A percentile compares a stretch with the other conserved stretches of the same genome.
Evolutionary conservation across 2,797 vertebrate genomes (phyloP).

Genomic region (Neosilurus hyrtlii): DNA sequence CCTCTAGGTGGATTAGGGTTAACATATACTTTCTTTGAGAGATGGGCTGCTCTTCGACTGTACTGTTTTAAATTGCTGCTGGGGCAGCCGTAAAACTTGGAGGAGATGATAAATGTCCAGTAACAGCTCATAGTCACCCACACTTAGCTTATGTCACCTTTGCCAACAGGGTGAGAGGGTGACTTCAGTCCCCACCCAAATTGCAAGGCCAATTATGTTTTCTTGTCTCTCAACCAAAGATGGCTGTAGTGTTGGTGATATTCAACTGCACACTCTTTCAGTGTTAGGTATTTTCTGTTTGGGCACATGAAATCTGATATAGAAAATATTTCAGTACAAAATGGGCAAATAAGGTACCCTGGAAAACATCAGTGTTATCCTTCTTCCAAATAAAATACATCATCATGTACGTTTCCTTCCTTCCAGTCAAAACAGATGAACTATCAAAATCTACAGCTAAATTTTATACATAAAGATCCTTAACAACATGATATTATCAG

Average conservation of each 20-base stretch:
- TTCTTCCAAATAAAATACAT: not conserved
- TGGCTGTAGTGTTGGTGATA: not conserved
- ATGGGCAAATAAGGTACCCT: not conserved
- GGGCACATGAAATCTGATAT: not conserved
- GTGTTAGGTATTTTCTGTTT: not conserved
- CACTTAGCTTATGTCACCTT: constrained; percentile 23
- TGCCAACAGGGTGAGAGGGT: constrained; percentile 14
- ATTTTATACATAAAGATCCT: not conserved
- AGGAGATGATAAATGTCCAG: constrained; percentile 13
- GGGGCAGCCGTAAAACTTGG: constrained; percentile 7
- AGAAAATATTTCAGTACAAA: not conserved
- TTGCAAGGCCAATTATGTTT: constrained; percentile 24
- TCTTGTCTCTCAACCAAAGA: constrained; percentile 2
- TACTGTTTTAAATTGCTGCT: not conserved
- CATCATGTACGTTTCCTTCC: not conserved
- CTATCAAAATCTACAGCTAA: not conserved
- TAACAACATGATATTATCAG: not conserved
- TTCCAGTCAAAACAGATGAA: not conserved
- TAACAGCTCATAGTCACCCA: constrained; percentile 14
- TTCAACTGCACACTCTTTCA: not conserved
- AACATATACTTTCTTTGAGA: not conserved
- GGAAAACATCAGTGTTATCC: not conserved
- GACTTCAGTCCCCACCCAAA: constrained; percentile 18
- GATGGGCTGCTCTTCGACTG: not conserved
- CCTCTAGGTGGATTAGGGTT: not conserved